Conservation (phyloP, 2,888 invertebrate species). For the Notodonta ziczac region DNA sequence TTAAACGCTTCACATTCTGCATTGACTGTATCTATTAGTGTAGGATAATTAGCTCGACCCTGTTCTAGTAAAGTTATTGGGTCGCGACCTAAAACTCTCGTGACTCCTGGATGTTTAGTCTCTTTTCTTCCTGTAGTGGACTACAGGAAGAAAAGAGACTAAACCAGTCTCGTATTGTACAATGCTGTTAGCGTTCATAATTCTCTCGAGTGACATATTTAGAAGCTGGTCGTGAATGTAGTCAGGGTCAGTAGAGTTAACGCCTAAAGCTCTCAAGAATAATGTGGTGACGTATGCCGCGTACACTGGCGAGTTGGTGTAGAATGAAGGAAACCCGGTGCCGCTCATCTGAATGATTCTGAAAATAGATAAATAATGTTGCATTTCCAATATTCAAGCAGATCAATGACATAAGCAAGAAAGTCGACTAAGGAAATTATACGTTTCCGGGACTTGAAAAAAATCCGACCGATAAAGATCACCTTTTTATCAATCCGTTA, state of each 20-base stretch:
- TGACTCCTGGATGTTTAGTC: slow-evolving; percentile 30
- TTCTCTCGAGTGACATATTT: slow-evolving; percentile 45
- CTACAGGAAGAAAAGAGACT: slow-evolving; percentile 41
- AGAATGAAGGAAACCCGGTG: slow-evolving; percentile 32
- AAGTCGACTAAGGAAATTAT: no score
- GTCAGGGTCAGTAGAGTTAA: slow-evolving; percentile 40
- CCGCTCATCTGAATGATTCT: slow-evolving; percentile 42
- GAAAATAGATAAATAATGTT: slow-evolving; percentile 14
- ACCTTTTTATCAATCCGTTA: slow-evolving; percentile 47
- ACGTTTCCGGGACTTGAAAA: no score
- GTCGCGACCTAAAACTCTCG: slow-evolving; percentile 44
- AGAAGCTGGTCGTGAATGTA: slow-evolving; percentile 36
- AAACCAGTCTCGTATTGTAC: slow-evolving; percentile 34
- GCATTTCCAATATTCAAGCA: no score
- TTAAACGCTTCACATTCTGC: slow-evolving; percentile 32
- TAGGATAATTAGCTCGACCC: slow-evolving; percentile 44
- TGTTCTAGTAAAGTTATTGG: slow-evolving; percentile 40
- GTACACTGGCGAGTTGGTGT: slow-evolving; percentile 37
- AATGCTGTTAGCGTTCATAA: slow-evolving; percentile 38
- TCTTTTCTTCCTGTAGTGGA: no score
- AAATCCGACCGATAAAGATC: neutral
- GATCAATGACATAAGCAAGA: no score
- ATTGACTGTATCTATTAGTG: slow-evolving; percentile 36
- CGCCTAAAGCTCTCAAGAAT: slow-evolving; percentile 64
- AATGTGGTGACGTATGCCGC: slow-evolving; percentile 28